phyloP scores from a whole-genome alignment of 2,113 vertebrate genomes.

The Mellivora capensis region DNA sequence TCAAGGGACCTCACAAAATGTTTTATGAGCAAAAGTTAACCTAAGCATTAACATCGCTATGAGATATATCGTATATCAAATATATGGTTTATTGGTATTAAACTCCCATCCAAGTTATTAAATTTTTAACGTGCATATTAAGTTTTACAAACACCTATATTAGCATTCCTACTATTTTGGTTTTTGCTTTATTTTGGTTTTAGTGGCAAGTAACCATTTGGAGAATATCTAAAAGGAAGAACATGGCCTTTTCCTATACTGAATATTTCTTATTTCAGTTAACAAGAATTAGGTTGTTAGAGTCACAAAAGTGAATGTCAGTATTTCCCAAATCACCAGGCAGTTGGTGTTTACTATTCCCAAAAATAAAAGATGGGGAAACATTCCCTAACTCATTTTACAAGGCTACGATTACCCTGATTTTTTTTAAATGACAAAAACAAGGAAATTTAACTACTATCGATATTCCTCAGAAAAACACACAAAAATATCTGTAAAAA shows the following conservation, averaged over 20 bases:
- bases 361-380: not conserved
- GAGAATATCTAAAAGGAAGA: not conserved
- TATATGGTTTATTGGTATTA: not conserved
- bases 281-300: not conserved
- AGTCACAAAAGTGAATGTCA: not conserved
- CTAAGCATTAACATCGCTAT: not conserved
- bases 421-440: not conserved
- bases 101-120: not conserved
- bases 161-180: not conserved
- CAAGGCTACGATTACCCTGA: not conserved
- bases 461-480: not conserved
- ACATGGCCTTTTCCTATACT: not conserved
- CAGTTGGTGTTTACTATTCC: not conserved
- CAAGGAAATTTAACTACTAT: not conserved
- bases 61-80: not conserved
- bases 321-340: not conserved
- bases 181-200: not conserved
- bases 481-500: not conserved
- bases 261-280: conserved; percentile 31
- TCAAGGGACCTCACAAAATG: not conserved
- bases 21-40: not conserved
- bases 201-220: not conserved
- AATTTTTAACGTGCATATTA: not conserved
- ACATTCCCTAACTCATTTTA: not conserved
- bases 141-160: not conserved